Evolutionary conservation across 2,797 vertebrate species (phyloP), one percentile per base, ranked within the genome.

Genomic region (Columba guinea): DNA sequence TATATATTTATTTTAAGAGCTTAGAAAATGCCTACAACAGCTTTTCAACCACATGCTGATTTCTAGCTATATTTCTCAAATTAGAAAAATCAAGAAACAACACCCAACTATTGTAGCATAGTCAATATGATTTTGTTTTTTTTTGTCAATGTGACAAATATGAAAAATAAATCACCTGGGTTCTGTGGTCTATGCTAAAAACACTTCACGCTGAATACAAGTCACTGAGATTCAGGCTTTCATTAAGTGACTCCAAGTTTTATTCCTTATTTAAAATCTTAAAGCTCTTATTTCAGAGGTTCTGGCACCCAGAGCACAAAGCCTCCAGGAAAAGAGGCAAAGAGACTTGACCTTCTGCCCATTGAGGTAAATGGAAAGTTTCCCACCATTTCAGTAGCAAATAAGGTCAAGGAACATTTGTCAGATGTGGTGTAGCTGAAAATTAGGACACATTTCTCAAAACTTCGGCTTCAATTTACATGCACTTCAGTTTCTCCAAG

Each of bases 361-460:
- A 39, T 21, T 35, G 41, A 89, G 34, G 51, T 74, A 94, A 80
- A 89, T 24, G 56, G 39, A 82, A 91, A 64, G 53, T 62, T 82
- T 87, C 49, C 70, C 64, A 71, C 17, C 26, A n/a, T 34, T 77
- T 56, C 10, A 16, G 16, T 11, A 79, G 41, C 22, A 84, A 93
- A 94, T 79, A 79, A 90, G 93, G 94, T 84, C 95, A 95, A 82
- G 60, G 35, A 93, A 76, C 86, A 84, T 89, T 84, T 84, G 52
- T 84, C 60, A 87, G 34, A 80, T 39, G 28, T 24, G 35, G 60
- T 2, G 2, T 68, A 60, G 74, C 52, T 93, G 64, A 87, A 95
- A 96, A 97, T 55, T 48, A 83, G 95, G 95, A 51, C 91, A 94
- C 49, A 39, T 75, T 89, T 93, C 67, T 90, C 78, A 51, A 75